Percentiles rank a stretch among this genome's conserved stretches.
Evolutionary conservation across 2,113 vertebrate genomes (phyloP).

Genomic region (Arothron firmamentum): DNA sequence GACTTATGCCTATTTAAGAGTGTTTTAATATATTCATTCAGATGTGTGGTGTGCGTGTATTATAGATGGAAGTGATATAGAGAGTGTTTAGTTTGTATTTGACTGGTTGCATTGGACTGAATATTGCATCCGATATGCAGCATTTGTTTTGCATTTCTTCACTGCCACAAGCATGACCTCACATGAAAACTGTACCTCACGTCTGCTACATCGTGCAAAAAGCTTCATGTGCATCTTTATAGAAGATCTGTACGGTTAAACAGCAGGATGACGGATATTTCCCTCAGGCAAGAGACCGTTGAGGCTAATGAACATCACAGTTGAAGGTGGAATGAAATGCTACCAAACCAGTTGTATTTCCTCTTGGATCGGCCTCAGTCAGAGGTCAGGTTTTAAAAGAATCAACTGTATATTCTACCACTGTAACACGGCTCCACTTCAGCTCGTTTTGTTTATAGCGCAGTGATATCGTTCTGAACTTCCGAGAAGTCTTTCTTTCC

Average conservation of each 20-base stretch:
- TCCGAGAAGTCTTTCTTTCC: slow-evolving; percentile 75
- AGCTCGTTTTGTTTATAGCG: slow-evolving; percentile 53
- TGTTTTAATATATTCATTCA: slow-evolving; percentile 60
- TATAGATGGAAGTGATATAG: slow-evolving; percentile 37
- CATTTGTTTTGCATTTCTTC: slow-evolving; percentile 43
- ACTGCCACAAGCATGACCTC: slow-evolving; percentile 55
- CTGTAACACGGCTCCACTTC: not conserved
- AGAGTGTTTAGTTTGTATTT: slow-evolving; percentile 40
- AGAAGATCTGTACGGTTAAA: slow-evolving; percentile 1
- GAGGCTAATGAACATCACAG: slow-evolving; percentile 31
- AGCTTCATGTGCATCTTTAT: slow-evolving; percentile 7
- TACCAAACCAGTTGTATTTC: not conserved
- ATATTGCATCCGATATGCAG: slow-evolving; percentile 29
- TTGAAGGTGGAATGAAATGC: not conserved
- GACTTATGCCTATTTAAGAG: slow-evolving; percentile 47
- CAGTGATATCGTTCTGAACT: slow-evolving; percentile 69
- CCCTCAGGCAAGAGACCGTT: not conserved
- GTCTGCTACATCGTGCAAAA: slow-evolving; percentile 26
- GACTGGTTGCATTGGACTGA: slow-evolving; percentile 17
- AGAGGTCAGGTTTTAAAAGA: too few species aligned
- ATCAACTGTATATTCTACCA: not conserved
- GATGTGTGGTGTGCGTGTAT: slow-evolving; percentile 40
- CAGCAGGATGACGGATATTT: slow-evolving; percentile 1
- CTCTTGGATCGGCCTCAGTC: too few species aligned
- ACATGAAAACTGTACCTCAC: slow-evolving; percentile 22